These are phyloP conservation scores for Melopsittacus undulatus DNA, from an alignment of 2,797 vertebrate genomes.

Conservation along the genomic window DNA sequence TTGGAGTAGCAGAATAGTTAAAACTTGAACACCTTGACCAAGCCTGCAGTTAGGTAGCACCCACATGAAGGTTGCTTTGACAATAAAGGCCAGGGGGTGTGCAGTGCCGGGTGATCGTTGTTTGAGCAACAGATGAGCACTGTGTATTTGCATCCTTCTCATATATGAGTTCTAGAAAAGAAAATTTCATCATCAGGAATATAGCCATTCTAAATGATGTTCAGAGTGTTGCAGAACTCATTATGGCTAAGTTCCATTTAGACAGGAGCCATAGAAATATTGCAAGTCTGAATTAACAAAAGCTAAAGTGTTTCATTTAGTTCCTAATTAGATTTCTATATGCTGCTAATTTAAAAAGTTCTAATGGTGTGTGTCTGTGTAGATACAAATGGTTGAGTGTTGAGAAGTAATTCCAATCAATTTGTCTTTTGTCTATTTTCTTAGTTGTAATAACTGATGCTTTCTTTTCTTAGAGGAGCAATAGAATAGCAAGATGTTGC, in stretches of 20 bases:
- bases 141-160: neutral
- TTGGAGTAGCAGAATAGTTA: neutral
- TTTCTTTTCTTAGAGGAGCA: neutral
- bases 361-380: neutral
- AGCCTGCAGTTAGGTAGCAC: neutral
- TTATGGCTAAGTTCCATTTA: neutral
- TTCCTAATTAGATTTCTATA: neutral
- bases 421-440: neutral
- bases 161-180: neutral
- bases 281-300: neutral
- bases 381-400: neutral
- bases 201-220: neutral
- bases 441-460: neutral
- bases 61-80: neutral
- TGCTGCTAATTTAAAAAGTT: conserved; percentile 13
- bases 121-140: neutral
- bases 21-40: neutral
- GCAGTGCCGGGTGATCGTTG: neutral
- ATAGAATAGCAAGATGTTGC: neutral
- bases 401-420: neutral
- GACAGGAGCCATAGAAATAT: neutral
- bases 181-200: neutral
- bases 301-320: conserved; percentile 21
- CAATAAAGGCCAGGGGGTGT: neutral
- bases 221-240: neutral